Evolutionary conservation across 2,113 vertebrate genomes (phyloP), one percentile per base, ranked within the genome.

Genomic region (Bombycilla garrulus): DNA sequence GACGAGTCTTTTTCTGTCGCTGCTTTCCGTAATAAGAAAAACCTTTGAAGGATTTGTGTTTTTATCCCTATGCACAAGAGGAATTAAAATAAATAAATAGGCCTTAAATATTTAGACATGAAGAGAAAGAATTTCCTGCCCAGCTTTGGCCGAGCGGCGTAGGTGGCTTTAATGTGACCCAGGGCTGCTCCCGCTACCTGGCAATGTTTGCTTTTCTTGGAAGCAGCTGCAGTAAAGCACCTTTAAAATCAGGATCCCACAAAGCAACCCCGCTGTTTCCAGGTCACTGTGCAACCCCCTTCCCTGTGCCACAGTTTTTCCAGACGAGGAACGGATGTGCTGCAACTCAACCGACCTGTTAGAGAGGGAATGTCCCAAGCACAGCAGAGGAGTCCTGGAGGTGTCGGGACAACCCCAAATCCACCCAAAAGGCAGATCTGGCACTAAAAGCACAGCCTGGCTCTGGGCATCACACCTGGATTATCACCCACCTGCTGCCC

Each of bases 21-120:
- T 76, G 77, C 83, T 94, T 96, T 94, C 81, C 92, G 91, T 95
- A 96, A 90, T 71, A 92, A 86, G 91, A 88, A 92, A 91, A 94
- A 93, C 69, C 93, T 96, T 96, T 96, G 96, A 96, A 95, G 81
- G 95, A 91, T 96, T 96, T 93, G 81, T 31, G 89, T 90, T 97
- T 95, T 92, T 76, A 95, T 97, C 86, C 94, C 86, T 72, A 7
- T 71, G 93, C 94, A 92, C 91, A 95, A 95, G 94, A 89, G 91
- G 94, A 91, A 97, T 96, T 92, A 94, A 95, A 95, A 96, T 92
- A 97, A 97, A 96, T 95, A 97, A 96, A 94, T 54, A 91, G 76
- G 35, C 57, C 83, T 95, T 86, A 93, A 92, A 92, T 94, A 93
- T 93, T 96, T 90, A 77, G 95, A 88, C 83, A 92, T 38, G 80